These are phyloP conservation scores for Tetraodon nigroviridis DNA, from an alignment of 2,113 vertebrate species.

Conservation along the genomic window DNA sequence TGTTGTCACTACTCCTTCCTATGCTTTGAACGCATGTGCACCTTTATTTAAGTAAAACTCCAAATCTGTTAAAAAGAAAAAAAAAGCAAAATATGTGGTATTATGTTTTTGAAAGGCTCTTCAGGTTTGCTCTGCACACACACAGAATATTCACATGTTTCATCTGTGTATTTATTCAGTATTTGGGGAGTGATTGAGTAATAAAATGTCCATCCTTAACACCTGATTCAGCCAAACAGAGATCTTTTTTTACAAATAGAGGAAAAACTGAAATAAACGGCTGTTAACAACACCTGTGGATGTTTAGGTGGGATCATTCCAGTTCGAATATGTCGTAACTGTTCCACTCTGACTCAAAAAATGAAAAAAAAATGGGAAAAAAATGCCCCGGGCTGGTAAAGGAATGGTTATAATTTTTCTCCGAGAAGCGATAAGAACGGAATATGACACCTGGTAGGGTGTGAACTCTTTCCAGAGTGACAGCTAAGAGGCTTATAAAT, in stretches of 20 bases:
- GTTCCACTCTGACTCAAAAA: background rate
- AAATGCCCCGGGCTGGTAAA: background rate
- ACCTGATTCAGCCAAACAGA: no score
- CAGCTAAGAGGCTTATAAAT: constrained; percentile 6
- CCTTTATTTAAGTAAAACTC: background rate
- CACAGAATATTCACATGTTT: no score
- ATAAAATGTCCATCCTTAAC: no score
- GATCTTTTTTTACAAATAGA: no score
- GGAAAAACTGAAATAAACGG: background rate
- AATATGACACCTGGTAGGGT: background rate
- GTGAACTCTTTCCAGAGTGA: constrained; percentile 7
- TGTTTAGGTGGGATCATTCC: background rate
- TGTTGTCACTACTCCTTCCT: background rate
- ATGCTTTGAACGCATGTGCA: background rate
- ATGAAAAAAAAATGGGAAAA: background rate
- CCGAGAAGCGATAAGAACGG: background rate
- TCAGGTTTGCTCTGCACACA: no score
- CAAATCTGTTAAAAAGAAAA: background rate
- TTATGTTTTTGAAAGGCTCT: background rate
- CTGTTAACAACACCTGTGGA: background rate
- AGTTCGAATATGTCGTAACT: background rate
- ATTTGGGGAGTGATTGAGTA: no score
- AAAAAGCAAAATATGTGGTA: background rate
- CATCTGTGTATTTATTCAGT: no score
- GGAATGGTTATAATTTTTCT: background rate